Evolutionary conservation across 2,888 invertebrate species (phyloP).

Genomic region (Monochamus alternatus): DNA sequence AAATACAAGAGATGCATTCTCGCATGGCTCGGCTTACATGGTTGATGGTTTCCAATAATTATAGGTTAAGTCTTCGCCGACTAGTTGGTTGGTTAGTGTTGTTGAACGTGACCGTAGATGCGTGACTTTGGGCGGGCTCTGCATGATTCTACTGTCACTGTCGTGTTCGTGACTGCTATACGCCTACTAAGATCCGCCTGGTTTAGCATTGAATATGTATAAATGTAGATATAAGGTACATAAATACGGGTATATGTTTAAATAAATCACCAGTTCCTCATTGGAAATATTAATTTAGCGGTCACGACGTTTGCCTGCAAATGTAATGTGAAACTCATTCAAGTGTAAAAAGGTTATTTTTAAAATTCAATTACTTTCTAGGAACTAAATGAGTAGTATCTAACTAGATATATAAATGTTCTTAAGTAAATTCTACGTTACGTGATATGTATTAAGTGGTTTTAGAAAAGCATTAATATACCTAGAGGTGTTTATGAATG

Average conservation of each 20-base stretch:
- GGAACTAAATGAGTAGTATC: neutral
- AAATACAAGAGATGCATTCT: conserved; percentile 55
- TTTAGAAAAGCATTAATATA: no score
- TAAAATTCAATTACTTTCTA: neutral
- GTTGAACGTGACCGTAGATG: conserved; percentile 67
- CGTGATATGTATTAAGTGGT: no score
- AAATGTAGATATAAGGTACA: conserved; percentile 33
- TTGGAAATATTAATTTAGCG: conserved; percentile 22
- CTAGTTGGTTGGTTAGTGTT: conserved; percentile 67
- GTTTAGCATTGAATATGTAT: conserved; percentile 50
- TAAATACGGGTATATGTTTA: conserved; percentile 20
- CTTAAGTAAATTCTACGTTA: neutral
- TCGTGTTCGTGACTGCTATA: conserved; percentile 67
- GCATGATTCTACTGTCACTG: conserved; percentile 67
- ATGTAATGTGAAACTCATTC: neutral
- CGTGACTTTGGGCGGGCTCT: conserved; percentile 68
- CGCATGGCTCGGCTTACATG: conserved; percentile 60
- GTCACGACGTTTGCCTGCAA: conserved; percentile 20
- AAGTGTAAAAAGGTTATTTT: neutral
- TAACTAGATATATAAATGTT: neutral
- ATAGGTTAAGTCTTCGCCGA: conserved; percentile 65
- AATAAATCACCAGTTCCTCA: conserved; percentile 27
- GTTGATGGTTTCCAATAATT: conserved; percentile 70
- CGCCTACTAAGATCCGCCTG: conserved; percentile 66
- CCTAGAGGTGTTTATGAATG: no score